Conservation (phyloP, 1,140 invertebrate species). For the Protaetia brevitarsis region DNA sequence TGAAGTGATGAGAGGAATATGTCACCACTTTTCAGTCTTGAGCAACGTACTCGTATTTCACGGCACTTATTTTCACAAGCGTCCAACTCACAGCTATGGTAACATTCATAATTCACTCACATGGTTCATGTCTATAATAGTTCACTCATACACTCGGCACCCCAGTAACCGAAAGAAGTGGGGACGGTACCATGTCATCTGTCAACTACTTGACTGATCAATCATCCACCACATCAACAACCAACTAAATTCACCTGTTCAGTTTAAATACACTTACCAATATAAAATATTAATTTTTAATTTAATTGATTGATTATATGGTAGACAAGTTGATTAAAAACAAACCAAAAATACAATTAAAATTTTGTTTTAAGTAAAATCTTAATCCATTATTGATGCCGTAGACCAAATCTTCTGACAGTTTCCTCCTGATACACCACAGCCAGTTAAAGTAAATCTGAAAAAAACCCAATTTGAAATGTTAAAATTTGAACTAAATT, state of each 20-base stretch:
- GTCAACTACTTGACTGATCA: constrained; percentile 25
- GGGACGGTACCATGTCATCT: constrained; percentile 37
- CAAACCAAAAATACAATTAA: constrained; percentile 19
- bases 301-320: constrained; percentile 22
- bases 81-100: constrained; percentile 31
- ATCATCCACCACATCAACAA: constrained; percentile 3
- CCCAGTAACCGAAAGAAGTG: constrained; percentile 34
- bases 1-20: constrained; percentile 24
- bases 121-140: constrained; percentile 31
- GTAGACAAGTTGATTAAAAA: constrained; percentile 19
- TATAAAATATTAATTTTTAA: neutral
- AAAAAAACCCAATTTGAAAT: too few species aligned
- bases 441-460: constrained; percentile 39
- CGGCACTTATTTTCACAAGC: constrained; percentile 36
- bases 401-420: constrained; percentile 39
- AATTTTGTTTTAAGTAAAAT: constrained; percentile 32
- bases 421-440: constrained; percentile 35
- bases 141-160: constrained; percentile 37
- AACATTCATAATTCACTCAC: constrained; percentile 31
- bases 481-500: neutral
- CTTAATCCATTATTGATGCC: constrained; percentile 40
- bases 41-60: constrained; percentile 35
- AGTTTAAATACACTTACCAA: constrained; percentile 1
- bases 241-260: neutral
- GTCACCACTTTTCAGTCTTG: constrained; percentile 36